A percentile compares a stretch with the other conserved stretches of the same genome.
These are phyloP conservation scores for Sinelater perroti DNA, from an alignment of 2,888 invertebrate genomes.

Conservation along the genomic window DNA sequence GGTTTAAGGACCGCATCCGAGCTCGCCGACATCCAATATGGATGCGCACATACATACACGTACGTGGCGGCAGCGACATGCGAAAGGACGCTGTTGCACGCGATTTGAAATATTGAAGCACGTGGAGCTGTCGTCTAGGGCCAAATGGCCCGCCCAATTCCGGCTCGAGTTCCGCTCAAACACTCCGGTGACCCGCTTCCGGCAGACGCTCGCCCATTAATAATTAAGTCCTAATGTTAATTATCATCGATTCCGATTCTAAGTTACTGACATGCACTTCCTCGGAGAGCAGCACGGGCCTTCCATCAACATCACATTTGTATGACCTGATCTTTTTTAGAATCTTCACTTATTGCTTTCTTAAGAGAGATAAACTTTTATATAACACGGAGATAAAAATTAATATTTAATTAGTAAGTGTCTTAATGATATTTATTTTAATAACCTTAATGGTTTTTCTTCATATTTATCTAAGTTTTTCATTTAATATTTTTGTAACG, in stretches of 20 bases:
- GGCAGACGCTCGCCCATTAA: constrained; percentile 31
- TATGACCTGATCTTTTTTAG: too few relatives aligned
- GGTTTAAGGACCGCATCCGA: not conserved
- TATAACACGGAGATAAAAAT: too few relatives aligned
- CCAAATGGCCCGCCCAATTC: constrained; percentile 35
- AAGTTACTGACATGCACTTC: constrained; percentile 19
- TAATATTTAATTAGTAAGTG: too few relatives aligned
- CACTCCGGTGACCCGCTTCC: constrained; percentile 34
- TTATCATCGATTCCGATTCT: constrained; percentile 24
- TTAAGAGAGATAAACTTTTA: too few relatives aligned
- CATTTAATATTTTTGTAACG: too few relatives aligned
- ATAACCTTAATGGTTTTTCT: too few relatives aligned
- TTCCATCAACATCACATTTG: not conserved
- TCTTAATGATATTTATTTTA: too few relatives aligned
- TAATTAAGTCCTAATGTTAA: constrained; percentile 34
- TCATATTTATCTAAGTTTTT: too few relatives aligned
- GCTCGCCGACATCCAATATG: constrained; percentile 28
- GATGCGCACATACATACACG: constrained; percentile 25
- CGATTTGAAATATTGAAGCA: constrained; percentile 42
- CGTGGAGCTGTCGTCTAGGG: constrained; percentile 39
- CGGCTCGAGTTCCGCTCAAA: constrained; percentile 34
- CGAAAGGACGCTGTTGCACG: constrained; percentile 39
- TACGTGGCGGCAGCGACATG: constrained; percentile 20
- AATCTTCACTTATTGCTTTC: too few relatives aligned
- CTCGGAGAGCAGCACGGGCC: not conserved